These are phyloP conservation scores for Rapana venosa DNA, from an alignment of 2,888 invertebrate species.

Conservation along the genomic window DNA sequence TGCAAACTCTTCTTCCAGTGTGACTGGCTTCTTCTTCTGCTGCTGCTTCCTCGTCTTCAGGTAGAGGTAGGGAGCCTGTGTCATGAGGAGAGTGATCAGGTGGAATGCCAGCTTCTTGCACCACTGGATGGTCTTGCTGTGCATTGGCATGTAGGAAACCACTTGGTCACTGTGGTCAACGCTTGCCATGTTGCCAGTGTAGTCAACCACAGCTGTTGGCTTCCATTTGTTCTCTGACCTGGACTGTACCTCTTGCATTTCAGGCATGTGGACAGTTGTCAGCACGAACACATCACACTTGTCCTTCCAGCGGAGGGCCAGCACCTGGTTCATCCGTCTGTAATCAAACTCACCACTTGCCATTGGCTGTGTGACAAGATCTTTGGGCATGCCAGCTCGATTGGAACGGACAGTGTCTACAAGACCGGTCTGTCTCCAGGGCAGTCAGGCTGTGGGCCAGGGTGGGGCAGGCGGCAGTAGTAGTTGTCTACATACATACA, in stretches of 20 bases:
- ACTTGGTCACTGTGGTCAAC: conserved; percentile 42
- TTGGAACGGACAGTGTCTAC: conserved; percentile 40
- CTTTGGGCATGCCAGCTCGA: conserved; percentile 38
- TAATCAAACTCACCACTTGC: neutral
- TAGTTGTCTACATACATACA: conserved; percentile 46
- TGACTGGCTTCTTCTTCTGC: too few species aligned
- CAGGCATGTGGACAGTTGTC: neutral
- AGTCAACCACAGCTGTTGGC: conserved; percentile 32
- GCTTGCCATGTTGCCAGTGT: conserved; percentile 43
- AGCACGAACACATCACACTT: conserved; percentile 33
- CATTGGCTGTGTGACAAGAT: neutral
- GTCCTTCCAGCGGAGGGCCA: conserved; percentile 41
- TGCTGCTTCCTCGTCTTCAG: neutral
- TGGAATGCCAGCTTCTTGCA: conserved; percentile 42
- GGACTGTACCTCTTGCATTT: neutral
- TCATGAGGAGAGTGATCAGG: conserved; percentile 35
- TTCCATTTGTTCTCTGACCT: conserved; percentile 36
- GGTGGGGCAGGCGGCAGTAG: conserved; percentile 41
- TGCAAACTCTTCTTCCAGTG: too few species aligned
- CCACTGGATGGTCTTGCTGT: conserved; percentile 47
- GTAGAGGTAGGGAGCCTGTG: conserved; percentile 29
- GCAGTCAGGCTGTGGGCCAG: conserved; percentile 20
- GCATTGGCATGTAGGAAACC: conserved; percentile 33
- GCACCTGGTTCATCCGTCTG: neutral
- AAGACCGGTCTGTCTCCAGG: conserved; percentile 21